These are phyloP conservation scores for Opisthograptis luteolata DNA, from an alignment of 2,888 invertebrate species.

Conservation along the genomic window DNA sequence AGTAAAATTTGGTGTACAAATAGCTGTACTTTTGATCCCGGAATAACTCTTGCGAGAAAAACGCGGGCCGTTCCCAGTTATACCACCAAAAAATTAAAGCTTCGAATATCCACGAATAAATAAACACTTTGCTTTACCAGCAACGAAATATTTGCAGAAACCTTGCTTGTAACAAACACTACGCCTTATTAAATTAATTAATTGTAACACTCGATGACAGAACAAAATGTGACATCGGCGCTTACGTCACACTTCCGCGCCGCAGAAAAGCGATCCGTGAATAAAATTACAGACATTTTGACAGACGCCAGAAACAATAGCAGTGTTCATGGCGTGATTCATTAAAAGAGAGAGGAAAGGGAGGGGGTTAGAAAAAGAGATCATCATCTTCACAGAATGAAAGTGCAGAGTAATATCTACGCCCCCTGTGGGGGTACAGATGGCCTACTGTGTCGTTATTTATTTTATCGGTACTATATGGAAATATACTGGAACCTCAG, in stretches of 20 bases:
- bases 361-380: slow-evolving; percentile 8
- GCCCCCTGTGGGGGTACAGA: slow-evolving; percentile 15
- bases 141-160: no score
- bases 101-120: no score
- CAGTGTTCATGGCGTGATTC: slow-evolving; percentile 36
- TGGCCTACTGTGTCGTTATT: slow-evolving; percentile 21
- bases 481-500: slow-evolving; percentile 6
- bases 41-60: no score
- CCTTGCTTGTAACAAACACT: no score
- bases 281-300: slow-evolving; percentile 33
- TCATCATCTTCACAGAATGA: slow-evolving; percentile 26
- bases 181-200: background rate
- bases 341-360: slow-evolving; percentile 27
- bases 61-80: no score
- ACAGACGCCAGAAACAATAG: slow-evolving; percentile 29
- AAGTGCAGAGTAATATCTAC: slow-evolving; percentile 37
- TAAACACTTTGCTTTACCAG: no score
- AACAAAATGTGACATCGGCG: slow-evolving; percentile 6
- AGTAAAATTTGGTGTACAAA: no score
- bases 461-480: slow-evolving; percentile 30
- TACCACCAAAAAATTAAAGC: no score
- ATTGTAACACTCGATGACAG: slow-evolving; percentile 7
- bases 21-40: no score
- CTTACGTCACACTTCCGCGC: slow-evolving; percentile 8
- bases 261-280: slow-evolving; percentile 9